Base-by-base conservation (phyloP, 1,140 invertebrate species). In the Teleogryllus occipitalis region DNA sequence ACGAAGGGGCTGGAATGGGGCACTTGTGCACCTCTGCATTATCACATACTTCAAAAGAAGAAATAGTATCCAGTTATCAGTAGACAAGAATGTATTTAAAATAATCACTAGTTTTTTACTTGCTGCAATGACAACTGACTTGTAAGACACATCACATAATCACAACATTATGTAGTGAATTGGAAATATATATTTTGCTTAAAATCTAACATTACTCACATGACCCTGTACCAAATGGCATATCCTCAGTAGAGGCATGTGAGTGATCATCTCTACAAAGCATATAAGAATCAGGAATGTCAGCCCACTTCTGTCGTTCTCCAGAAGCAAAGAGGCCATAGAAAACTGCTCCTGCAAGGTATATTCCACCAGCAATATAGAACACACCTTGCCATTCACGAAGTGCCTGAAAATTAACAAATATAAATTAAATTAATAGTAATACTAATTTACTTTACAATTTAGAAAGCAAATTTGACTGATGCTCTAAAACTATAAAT, bases 381-480 rank as follows among this genome's bases (percentile, higher is more conserved):
- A 90, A 90, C 8, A 90, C 87, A 8, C 84, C 84, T 79, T 87
- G 85, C 89, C 89, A 90, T 77, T 85, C 87, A 14, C 81, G 79
- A 12, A 84, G 83, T 80, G 84, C 84, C 88, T 90, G 83, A 76
- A 65, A 65, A 65, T 65, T 65, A 10, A 65, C 7, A 14, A 65
- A 7, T 46, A 76, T 12, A 21, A 22, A 39, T 76, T 8, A 15
- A 39, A 22, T 0, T n/a, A 39, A 21, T 14, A 75, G 21, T 12
- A 75, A 21, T 75, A 7, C 6, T 75, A 22, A 22, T 0, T 12
- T 21, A 3, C 39, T 22, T 75, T 18, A n/a, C 74, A 21, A 21
- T 21, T 73, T 73, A 18, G 21, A 73, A 7, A 73, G 72, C 7
- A 18, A 18, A 73, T 73, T 73, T 73, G 72, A 73, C 72, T 18